A percentile compares a stretch with the other conserved stretches of the same genome.
phyloP scores from a whole-genome alignment of 2,888 invertebrate species.

The Epistrophella euchroma region DNA sequence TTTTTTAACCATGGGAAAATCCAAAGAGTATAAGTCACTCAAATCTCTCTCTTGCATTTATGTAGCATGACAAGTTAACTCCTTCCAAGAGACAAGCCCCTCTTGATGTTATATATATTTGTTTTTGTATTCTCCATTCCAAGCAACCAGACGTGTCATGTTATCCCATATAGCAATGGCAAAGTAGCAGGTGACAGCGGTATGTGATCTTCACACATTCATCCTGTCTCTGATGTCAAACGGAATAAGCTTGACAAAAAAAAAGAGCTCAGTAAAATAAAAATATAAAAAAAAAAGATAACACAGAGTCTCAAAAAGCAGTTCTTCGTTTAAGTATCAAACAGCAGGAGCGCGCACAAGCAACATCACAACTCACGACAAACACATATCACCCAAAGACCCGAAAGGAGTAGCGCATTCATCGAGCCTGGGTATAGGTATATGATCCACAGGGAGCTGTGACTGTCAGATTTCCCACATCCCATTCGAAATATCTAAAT shows the following conservation, averaged over 20 bases:
- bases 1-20: constrained; percentile 20
- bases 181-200: constrained; percentile 78
- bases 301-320: constrained; percentile 52
- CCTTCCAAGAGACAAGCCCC: constrained; percentile 63
- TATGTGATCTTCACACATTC: constrained; percentile 78
- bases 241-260: constrained; percentile 73
- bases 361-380: constrained; percentile 70
- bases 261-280: constrained; percentile 41
- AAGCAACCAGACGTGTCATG: constrained; percentile 75
- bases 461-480: constrained; percentile 65
- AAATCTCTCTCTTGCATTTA: constrained; percentile 26
- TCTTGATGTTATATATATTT: constrained; percentile 23
- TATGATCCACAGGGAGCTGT: constrained; percentile 73
- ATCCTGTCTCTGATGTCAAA: constrained; percentile 73
- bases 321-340: constrained; percentile 50
- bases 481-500: constrained; percentile 48
- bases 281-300: constrained; percentile 17
- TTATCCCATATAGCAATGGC: constrained; percentile 61
- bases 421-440: constrained; percentile 39
- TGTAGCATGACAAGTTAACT: constrained; percentile 74
- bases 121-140: constrained; percentile 31
- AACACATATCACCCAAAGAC: constrained; percentile 33
- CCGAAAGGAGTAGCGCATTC: constrained; percentile 67
- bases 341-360: constrained; percentile 70
- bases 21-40: constrained; percentile 72